Base-by-base conservation (phyloP, 1,140 invertebrate species). In the Tyrophagus putrescentiae region DNA sequence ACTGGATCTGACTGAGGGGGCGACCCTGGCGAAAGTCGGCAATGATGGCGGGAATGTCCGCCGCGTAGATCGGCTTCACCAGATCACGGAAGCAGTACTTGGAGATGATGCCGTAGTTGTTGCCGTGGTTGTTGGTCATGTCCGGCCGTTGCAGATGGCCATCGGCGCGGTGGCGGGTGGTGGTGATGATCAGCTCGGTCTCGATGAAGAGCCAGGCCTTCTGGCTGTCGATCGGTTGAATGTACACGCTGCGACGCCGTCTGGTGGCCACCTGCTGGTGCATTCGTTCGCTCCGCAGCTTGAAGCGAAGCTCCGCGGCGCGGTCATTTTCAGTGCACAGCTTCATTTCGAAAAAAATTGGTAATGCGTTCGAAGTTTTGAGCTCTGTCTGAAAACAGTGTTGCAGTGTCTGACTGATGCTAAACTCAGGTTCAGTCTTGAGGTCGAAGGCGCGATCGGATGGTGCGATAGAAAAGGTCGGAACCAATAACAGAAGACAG, bases 231-330 rank as follows among this genome's bases (percentile, higher is more conserved):
- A 54, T 54, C 3, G 13, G 13, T 25, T 54, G 13, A 2, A 54
- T 34, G 27, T 54, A 32, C 13, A 54, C 9, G n/a, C 9, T 27
- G 13, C 52, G 52, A 23, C 25, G 16, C 3, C 52, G 52, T 23
- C 39, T 54, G 1, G 52, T 54, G n/a, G 39, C 52, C 32, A 54
- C 39, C 39, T 54, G 52, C 3, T 9, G 13, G 27, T 54, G 52
- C 13, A 27, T 27, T 27, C 52, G 52, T 11, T 54, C 3, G n/a
- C 16, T 32, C 13, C 52, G 27, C 13, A 54, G 11, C 27, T 54
- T 54, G 3, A 54, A 54, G 9, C 27, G n/a, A 11, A 32, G 21
- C 18, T 48, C 45, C 13, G 7, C 7, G 13, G 23, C 21, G 23
- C 18, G 23, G 21, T 7, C 7, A 48, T 13, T 18, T 7, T 48